Evolutionary conservation across 2,888 invertebrate genomes (phyloP), one percentile per base, ranked within the genome.

Genomic region (Drosophila austrosaltans): DNA sequence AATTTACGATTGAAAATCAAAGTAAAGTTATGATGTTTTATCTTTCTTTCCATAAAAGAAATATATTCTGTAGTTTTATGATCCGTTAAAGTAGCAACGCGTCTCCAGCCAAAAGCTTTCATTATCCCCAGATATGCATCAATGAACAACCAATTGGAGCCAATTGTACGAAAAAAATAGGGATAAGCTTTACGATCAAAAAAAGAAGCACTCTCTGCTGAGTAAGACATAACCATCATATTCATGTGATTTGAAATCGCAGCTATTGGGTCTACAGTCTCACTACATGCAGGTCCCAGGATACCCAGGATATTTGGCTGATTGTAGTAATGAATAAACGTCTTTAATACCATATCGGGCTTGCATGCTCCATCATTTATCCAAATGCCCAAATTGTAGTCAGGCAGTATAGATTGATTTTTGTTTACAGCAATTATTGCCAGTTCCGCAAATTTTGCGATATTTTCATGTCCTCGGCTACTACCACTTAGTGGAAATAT

Each of bases 11-110:
- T 96, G 0, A 94, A 93, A 16, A 95, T 94, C 76, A 96, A 94
- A 12, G 93, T 93, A 80, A 96, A 95, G 36, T 94, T 94, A 72
- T 95, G 93, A 22, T 93, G 92, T 77, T 95, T 94, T 30, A 96
- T 92, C 66, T 94, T 92, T 58, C 94, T 94, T 86, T 96, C 95
- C 93, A 96, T 94, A 62, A 94, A 93, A 0, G 95, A 94, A 69
- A 96, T 94, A 82, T 96, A 96, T 81, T 96, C 96, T 0, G 96
- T 95, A 77, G 96, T 96, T 86, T 96, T 96, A 87, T 96, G 95
- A 0, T 96, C 96, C 0, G 96, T 96, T 20, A 97, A 90, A 0
- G 96, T 94, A 0, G 96, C 96, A 0, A 97, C 93, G 53, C 96
- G 93, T 44, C 92, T 93, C 96, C 97, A 97, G 0, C 93, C 93